Base-by-base conservation (phyloP, 2,888 invertebrate species). In the Drosophila ezoana region DNA sequence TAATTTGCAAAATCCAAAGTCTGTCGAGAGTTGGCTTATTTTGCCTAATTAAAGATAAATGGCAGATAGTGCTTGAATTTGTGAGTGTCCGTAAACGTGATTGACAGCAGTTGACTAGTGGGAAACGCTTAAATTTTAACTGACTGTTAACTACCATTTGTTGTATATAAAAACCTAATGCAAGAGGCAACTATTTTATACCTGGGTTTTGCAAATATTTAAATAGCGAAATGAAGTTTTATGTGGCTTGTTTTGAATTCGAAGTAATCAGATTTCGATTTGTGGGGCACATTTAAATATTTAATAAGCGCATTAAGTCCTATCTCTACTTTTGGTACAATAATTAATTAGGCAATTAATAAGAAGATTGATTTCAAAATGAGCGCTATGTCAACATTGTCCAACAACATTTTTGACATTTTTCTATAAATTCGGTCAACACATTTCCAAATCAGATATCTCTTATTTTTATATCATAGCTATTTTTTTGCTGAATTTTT, bases 1-100 rank as follows among this genome's bases (percentile, higher is more conserved):
- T 84, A 80, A 80, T 88, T 86, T 61, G 40, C 64, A 62, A 62
- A 81, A 81, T 64, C 66, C 58, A 72, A 68, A 73, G 47, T 59
- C 56, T 51, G 54, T 52, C 38, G 44, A 63, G 56, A 76, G 57
- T 64, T 52, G 13, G 60, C 56, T 76, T 68, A 59, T 59, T 79
- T 68, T 20, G 38, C 44, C 37, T 62, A 79, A 79, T 78, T 86
- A 63, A 58, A 64, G 57, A 16, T 35, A 38, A 56, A 41, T 65
- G 35, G 8, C 18, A 11, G 35, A 49, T 44, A 45, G 65, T 60
- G 54, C 32, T 18, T 18, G 10, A 28, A 20, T 56, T 16, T 48
- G 35, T 35, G 13, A 11, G 11, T 44, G 11, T n/a, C 14, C 10
- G 11, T 13, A 6, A 32, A 6, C 18, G 16, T 33, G 23, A 35